phyloP scores from a whole-genome alignment of 2,888 invertebrate genomes.

The Cyaniris semiargus region DNA sequence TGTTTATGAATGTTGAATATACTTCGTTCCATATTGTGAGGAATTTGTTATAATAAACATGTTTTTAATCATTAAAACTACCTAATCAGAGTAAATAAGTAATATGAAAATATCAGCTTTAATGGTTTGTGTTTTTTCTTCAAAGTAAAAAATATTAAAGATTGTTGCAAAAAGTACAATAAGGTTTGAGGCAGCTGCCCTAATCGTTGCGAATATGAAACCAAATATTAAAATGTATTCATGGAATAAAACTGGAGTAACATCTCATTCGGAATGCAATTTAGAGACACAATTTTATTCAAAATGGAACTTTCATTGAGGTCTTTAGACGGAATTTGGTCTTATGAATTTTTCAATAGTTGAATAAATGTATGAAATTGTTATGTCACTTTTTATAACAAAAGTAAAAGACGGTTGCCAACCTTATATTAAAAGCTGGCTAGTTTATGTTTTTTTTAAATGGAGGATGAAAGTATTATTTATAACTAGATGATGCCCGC shows the following conservation, averaged over 20 bases:
- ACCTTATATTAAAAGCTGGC: not conserved
- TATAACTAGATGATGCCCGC: too few relatives aligned
- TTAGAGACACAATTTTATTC: conserved; percentile 26
- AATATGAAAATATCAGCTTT: too few relatives aligned
- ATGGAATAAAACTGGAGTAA: conserved; percentile 2
- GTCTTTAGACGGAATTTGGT: conserved; percentile 21
- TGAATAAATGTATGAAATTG: conserved; percentile 1
- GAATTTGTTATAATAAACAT: too few relatives aligned
- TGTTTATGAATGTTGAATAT: too few relatives aligned
- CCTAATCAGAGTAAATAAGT: too few relatives aligned
- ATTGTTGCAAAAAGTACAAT: not conserved
- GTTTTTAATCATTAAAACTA: too few relatives aligned
- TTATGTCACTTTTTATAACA: not conserved
- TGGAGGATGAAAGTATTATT: too few relatives aligned
- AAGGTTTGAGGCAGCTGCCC: not conserved
- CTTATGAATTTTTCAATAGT: conserved; percentile 30
- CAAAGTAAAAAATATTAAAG: too few relatives aligned
- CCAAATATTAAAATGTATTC: conserved; percentile 16
- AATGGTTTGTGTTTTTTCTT: too few relatives aligned
- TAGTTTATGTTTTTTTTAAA: not conserved
- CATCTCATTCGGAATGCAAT: conserved; percentile 12
- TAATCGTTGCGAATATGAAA: not conserved
- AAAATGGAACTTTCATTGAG: conserved; percentile 26
- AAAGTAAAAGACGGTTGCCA: not conserved
- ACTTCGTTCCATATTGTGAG: too few relatives aligned